Percentiles rank a stretch among this genome's conserved stretches.
phyloP scores from a whole-genome alignment of 1,140 invertebrate species.

The Conus ventricosus region DNA sequence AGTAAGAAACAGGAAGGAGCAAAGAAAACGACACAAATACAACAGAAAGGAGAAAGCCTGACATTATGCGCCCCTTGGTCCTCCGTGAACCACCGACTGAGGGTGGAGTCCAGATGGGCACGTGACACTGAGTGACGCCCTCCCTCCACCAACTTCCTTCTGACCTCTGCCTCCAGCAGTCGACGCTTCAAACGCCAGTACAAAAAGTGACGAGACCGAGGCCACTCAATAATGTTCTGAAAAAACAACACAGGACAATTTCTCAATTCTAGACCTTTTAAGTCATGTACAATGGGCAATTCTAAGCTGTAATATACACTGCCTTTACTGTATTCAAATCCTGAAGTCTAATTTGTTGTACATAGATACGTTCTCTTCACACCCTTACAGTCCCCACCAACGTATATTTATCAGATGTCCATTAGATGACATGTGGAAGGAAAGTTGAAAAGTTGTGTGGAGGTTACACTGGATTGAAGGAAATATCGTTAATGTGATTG shows the following conservation, averaged over 20 bases:
- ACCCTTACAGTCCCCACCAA: no score
- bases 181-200: conserved; percentile 91
- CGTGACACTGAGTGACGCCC: conserved; percentile 81
- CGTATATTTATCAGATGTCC: no score
- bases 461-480: no score
- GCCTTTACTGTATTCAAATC: no score
- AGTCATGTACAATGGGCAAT: neutral
- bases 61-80: conserved; percentile 90
- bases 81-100: conserved; percentile 95
- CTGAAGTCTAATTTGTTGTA: no score
- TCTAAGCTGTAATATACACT: neutral
- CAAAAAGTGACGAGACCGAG: conserved; percentile 85
- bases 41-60: conserved; percentile 53
- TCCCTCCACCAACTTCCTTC: conserved; percentile 82
- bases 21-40: no score
- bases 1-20: no score
- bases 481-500: no score
- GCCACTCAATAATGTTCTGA: conserved; percentile 93
- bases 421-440: no score
- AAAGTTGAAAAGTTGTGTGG: no score
- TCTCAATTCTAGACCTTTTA: no score
- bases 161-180: conserved; percentile 80
- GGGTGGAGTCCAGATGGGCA: conserved; percentile 85
- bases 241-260: neutral
- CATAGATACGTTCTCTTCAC: no score